A percentile compares a stretch with the other conserved stretches of the same genome.
Conservation (phyloP, 2,888 invertebrate species). For the Drosophila macrospina region DNA sequence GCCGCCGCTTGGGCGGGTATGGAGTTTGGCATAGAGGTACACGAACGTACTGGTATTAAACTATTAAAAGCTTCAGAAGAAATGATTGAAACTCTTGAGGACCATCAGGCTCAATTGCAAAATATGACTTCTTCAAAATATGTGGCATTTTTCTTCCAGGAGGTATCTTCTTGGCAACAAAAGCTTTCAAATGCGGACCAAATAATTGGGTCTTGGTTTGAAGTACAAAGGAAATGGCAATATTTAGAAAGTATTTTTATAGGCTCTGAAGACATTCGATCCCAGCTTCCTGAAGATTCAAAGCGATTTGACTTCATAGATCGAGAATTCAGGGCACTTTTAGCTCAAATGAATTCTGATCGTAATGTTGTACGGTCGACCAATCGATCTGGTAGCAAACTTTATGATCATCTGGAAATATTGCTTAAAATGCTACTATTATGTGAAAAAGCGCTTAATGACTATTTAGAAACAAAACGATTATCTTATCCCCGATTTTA, state of each 20-base stretch:
- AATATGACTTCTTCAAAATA: constrained; percentile 97
- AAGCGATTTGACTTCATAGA: constrained; percentile 95
- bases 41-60: constrained; percentile 92
- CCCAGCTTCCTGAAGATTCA: constrained; percentile 96
- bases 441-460: constrained; percentile 97
- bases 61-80: constrained; percentile 94
- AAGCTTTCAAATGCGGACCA: constrained; percentile 96
- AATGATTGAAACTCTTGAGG: constrained; percentile 95
- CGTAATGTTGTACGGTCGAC: constrained; percentile 95
- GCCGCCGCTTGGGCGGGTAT: constrained; percentile 92
- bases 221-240: constrained; percentile 97
- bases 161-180: constrained; percentile 95
- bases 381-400: constrained; percentile 90
- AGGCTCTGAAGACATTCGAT: constrained; percentile 96
- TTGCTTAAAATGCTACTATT: constrained; percentile 90
- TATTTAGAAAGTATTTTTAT: constrained; percentile 98
- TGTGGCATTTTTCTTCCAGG: constrained; percentile 93
- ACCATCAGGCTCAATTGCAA: constrained; percentile 97
- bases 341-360: constrained; percentile 88
- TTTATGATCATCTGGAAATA: constrained; percentile 91
- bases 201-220: constrained; percentile 92
- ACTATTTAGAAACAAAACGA: constrained; percentile 97
- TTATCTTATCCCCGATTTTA: constrained; percentile 97
- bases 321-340: constrained; percentile 90
- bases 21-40: constrained; percentile 92